Base-by-base conservation (phyloP, 1,140 invertebrate genomes). In the Hirudo medicinalis region DNA sequence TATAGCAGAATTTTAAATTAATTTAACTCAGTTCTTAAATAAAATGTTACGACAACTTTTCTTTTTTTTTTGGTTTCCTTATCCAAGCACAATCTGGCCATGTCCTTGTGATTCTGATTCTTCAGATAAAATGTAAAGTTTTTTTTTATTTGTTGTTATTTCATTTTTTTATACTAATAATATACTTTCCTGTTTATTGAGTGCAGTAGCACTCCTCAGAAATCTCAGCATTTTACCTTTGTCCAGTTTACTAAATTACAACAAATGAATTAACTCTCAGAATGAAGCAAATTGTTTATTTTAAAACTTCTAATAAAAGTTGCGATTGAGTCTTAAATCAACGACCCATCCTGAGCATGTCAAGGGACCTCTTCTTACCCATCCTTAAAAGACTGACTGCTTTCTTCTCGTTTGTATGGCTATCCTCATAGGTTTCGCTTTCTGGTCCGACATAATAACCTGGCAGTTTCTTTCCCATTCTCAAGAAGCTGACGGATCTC, bases 311-410 rank as follows among this genome's bases (percentile, higher is more conserved):
- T 63, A 22, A 63, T 11, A 22, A 63, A 63, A 25, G 22, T 63
- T n/a, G 22, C 54, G 19, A 49, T 49, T 49, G 15, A 8, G 43
- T 8, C 43, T 49, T 49, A 17, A 17, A 49, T 49, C 43, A 49
- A 49, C 43, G 43, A 32, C 57, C 57, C 57, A 63, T 63, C 29
- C 57, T 63, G 22, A 63, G 57, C 57, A 63, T 63, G 29, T 32
- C 29, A n/a, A 63, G 22, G 15, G 57, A 22, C 15, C 57, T 63
- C 13, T 63, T 63, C 29, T 63, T 63, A 32, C 57, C 57, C 57
- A 63, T 63, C 29, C 57, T 63, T 32, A 63, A 20, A 22, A 63
- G 22, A n/a, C 29, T 63, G 57, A 63, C 57, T 22, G 57, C 57
- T 32, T 63, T 63, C 57, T 63, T 63, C 22, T 63, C 57, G 57